Percentiles rank a stretch among this genome's conserved stretches.
Conservation (phyloP, 1,140 invertebrate genomes). For the Ganaspis sp. region DNA sequence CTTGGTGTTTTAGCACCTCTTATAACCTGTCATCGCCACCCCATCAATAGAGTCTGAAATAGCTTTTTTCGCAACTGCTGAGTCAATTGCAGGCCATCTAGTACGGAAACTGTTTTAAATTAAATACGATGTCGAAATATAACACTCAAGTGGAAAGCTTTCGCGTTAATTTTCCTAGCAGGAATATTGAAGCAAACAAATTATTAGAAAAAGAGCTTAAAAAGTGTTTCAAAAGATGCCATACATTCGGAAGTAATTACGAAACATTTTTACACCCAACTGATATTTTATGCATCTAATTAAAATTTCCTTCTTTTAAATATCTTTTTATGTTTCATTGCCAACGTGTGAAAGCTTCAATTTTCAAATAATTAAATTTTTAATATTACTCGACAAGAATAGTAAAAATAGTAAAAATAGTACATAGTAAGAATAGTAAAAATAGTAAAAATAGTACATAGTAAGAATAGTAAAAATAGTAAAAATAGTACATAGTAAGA, state of each 20-base stretch:
- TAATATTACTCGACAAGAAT: no score
- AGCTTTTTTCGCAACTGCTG: background rate
- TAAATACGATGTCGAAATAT: constrained; percentile 13
- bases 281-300: background rate
- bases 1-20: background rate
- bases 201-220: background rate
- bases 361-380: no score
- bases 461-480: background rate
- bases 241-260: background rate
- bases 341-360: no score
- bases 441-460: background rate
- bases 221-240: background rate
- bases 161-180: constrained; percentile 15
- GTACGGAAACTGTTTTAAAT: background rate
- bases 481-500: background rate
- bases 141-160: constrained; percentile 15
- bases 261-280: background rate
- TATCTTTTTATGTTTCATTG: no score
- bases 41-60: background rate
- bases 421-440: background rate
- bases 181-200: background rate
- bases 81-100: constrained; percentile 9
- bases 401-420: no score
- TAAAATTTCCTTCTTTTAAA: constrained; percentile 1
- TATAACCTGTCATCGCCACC: background rate